phyloP scores from a whole-genome alignment of 2,888 invertebrate genomes.

The Mythimna loreyi region DNA sequence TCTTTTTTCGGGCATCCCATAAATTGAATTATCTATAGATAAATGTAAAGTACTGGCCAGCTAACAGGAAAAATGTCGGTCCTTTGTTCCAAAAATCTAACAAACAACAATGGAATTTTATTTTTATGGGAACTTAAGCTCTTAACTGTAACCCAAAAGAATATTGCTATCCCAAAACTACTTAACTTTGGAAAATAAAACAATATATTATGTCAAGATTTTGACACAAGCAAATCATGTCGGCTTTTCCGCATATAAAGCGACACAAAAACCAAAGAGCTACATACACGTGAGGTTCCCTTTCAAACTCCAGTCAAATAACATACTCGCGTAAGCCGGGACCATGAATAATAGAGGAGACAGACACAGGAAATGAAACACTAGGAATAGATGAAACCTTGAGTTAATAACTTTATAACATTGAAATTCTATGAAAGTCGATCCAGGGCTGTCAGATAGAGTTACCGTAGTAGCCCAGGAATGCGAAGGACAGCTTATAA shows the following conservation, averaged over 20 bases:
- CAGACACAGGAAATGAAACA: conserved; percentile 72
- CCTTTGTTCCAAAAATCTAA: not conserved
- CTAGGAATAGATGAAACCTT: conserved; percentile 61
- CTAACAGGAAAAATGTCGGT: conserved; percentile 34
- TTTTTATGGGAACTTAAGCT: not conserved
- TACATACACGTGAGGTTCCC: conserved; percentile 6
- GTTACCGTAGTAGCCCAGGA: too few species aligned
- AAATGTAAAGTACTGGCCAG: conserved; percentile 10
- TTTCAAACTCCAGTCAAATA: conserved; percentile 55
- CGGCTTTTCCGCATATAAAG: conserved; percentile 24
- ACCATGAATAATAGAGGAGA: conserved; percentile 74
- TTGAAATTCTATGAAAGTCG: conserved; percentile 29
- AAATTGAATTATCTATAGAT: conserved; percentile 51
- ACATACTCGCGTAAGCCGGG: conserved; percentile 63
- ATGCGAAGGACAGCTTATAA: too few species aligned
- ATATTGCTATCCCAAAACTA: conserved; percentile 4
- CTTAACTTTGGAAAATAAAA: conserved; percentile 9
- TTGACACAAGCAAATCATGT: conserved; percentile 32
- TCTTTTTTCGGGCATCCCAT: conserved; percentile 28
- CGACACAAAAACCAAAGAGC: conserved; percentile 6
- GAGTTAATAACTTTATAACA: conserved; percentile 47
- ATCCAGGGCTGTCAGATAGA: too few species aligned
- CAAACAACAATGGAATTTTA: not conserved
- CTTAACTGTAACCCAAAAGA: conserved; percentile 4
- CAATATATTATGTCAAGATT: conserved; percentile 35